A percentile compares a stretch with the other conserved stretches of the same genome.
phyloP scores from a whole-genome alignment of 2,888 invertebrate species.

The Scaptodrosophila latifasciaeformis region DNA sequence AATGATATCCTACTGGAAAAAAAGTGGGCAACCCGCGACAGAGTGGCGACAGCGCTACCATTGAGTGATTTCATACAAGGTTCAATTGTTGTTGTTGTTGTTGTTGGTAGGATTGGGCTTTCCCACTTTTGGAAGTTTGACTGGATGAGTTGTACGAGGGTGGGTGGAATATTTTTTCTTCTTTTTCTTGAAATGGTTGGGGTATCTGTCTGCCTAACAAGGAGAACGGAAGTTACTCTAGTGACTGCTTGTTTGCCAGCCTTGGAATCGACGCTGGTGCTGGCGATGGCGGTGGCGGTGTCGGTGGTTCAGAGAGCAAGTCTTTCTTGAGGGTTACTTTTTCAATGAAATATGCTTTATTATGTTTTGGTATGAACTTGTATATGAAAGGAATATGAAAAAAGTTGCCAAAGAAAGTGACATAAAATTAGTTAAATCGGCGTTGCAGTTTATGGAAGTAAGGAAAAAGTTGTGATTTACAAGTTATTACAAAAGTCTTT shows the following conservation, averaged over 20 bases:
- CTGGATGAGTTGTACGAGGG: constrained; percentile 14
- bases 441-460: constrained; percentile 10
- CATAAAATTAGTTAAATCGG: constrained; percentile 47
- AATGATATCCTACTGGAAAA: constrained; percentile 61
- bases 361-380: constrained; percentile 41
- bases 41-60: constrained; percentile 55
- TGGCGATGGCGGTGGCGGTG: neutral
- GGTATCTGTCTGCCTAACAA: neutral
- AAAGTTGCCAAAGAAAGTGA: constrained; percentile 43
- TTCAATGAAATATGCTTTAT: constrained; percentile 52
- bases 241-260: too few relatives aligned
- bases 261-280: too few relatives aligned
- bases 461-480: constrained; percentile 33
- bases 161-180: constrained; percentile 9
- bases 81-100: constrained; percentile 24
- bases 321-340: constrained; percentile 47
- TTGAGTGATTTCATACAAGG: constrained; percentile 48
- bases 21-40: constrained; percentile 47
- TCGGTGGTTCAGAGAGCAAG: neutral
- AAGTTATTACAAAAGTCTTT: constrained; percentile 26
- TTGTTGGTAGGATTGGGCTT: constrained; percentile 1
- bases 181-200: neutral
- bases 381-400: constrained; percentile 45
- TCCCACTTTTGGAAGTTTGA: neutral
- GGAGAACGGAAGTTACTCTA: constrained; percentile 2